Evolutionary conservation across 2,113 vertebrate species (phyloP).

Genomic region (Zapus hudsonius): DNA sequence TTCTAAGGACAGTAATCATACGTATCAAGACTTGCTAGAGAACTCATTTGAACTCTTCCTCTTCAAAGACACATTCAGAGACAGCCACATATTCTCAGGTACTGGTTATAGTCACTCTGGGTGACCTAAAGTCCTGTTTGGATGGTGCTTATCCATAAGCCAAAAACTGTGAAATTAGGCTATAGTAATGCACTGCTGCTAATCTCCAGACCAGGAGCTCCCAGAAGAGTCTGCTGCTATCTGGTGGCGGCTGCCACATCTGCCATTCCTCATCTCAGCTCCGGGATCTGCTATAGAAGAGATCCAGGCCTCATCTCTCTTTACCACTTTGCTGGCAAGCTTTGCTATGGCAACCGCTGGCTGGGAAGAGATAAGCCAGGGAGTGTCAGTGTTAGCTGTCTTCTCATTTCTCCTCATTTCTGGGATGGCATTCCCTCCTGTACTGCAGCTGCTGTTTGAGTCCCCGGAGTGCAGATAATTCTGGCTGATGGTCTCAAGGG

Average conservation of each 20-base stretch:
- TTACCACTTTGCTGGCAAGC: not conserved
- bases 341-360: conserved; percentile 21
- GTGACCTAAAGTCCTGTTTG: not conserved
- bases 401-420: not conserved
- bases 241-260: not conserved
- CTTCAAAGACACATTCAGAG: not conserved
- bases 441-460: not conserved
- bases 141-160: not conserved
- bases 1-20: not conserved
- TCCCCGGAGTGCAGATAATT: not conserved
- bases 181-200: not conserved
- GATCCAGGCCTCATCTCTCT: not conserved
- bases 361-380: not conserved
- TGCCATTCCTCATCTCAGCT: not conserved
- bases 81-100: not conserved
- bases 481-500: not conserved
- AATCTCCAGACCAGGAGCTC: not conserved
- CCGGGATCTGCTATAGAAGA: not conserved
- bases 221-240: not conserved
- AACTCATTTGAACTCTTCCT: not conserved
- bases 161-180: not conserved
- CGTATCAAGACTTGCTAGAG: not conserved
- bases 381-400: not conserved
- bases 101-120: rapidly evolving
- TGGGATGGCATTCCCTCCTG: not conserved